Percentiles rank a stretch among this genome's conserved stretches.
Conservation (phyloP, 2,113 vertebrate genomes). For the Campylorhamphus procurvoides region DNA sequence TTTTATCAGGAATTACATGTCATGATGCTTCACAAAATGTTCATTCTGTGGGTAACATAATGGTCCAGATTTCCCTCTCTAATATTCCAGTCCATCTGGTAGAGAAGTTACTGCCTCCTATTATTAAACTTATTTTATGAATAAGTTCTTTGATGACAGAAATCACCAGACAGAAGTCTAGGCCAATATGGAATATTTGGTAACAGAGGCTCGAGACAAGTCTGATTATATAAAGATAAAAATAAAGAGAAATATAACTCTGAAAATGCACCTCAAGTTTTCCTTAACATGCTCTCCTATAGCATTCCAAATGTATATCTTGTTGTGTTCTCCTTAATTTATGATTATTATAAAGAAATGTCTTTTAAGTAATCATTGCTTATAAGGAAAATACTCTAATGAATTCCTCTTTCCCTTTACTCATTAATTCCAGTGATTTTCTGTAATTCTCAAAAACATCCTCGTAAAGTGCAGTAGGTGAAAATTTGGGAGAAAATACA, state of each 20-base stretch:
- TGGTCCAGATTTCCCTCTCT: constrained; percentile 28
- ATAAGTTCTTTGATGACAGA: constrained; percentile 43
- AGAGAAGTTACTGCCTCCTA: constrained; percentile 33
- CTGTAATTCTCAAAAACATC: not conserved
- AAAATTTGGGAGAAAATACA: not conserved
- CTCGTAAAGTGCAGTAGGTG: not conserved
- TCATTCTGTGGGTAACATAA: constrained; percentile 6
- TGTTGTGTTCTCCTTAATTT: not conserved
- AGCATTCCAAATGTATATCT: not conserved
- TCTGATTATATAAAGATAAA: not conserved
- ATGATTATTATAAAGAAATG: not conserved
- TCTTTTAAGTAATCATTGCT: not conserved
- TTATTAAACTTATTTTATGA: constrained; percentile 51
- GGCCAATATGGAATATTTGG: not conserved
- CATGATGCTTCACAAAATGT: not conserved
- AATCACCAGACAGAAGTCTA: constrained; percentile 24
- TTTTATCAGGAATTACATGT: constrained; percentile 22
- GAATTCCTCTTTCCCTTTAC: not conserved
- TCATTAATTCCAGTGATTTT: not conserved
- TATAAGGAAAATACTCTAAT: not conserved
- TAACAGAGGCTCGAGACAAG: not conserved
- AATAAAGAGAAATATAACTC: not conserved
- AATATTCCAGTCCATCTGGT: constrained; percentile 7
- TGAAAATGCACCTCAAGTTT: not conserved
- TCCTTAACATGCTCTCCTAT: not conserved